Conservation (phyloP, 2,888 invertebrate species). For the Drosophila leonis region DNA sequence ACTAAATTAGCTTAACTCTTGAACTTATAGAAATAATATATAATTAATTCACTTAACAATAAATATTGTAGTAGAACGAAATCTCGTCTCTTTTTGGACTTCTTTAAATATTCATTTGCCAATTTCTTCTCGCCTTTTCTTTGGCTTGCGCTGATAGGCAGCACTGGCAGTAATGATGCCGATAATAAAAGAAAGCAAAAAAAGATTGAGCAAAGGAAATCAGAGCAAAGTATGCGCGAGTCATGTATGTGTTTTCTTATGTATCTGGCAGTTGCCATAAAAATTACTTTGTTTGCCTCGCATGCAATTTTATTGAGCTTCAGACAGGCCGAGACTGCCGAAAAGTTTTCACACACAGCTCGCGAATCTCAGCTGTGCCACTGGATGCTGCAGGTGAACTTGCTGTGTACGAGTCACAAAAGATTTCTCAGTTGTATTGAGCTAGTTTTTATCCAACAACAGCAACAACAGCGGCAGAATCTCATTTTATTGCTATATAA, state of each 20-base stretch:
- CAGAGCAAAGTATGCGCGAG: constrained; percentile 41
- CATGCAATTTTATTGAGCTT: constrained; percentile 77
- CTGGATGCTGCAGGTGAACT: constrained; percentile 6
- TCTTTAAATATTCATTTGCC: background rate
- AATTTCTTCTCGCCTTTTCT: background rate
- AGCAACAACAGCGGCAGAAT: constrained; percentile 30
- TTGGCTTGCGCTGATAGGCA: constrained; percentile 25
- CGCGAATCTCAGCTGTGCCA: constrained; percentile 57
- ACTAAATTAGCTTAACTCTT: background rate
- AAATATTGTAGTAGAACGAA: no score
- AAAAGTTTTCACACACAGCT: constrained; percentile 65
- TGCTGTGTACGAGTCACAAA: constrained; percentile 27
- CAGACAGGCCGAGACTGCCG: constrained; percentile 34
- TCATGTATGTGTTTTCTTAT: constrained; percentile 20
- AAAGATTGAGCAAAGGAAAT: constrained; percentile 38
- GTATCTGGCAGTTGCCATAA: constrained; percentile 58
- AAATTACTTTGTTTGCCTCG: constrained; percentile 79
- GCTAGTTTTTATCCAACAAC: constrained; percentile 60
- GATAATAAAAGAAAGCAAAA: constrained; percentile 11
- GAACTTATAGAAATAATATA: background rate
- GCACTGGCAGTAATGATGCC: constrained; percentile 60
- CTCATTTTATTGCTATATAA: constrained; percentile 70
- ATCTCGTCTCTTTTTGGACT: no score
- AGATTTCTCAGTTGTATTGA: constrained; percentile 79
- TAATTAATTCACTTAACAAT: no score